phyloP scores from a whole-genome alignment of 2,113 vertebrate species.

The Cyprinus carpio region DNA sequence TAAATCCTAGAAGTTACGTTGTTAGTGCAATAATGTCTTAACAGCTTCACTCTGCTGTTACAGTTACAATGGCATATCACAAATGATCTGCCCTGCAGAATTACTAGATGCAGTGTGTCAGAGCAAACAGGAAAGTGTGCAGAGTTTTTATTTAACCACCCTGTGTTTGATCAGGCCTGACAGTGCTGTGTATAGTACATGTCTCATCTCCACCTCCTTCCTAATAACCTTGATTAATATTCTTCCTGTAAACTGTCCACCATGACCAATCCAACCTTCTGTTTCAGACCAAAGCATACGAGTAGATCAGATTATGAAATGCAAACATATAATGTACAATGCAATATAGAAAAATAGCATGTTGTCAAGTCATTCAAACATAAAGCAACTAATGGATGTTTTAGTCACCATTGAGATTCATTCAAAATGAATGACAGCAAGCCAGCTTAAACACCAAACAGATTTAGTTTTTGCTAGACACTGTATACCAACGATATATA shows the following conservation, averaged over 20 bases:
- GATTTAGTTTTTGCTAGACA: background rate
- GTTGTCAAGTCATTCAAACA: background rate
- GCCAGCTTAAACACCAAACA: background rate
- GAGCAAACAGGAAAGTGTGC: slow-evolving; percentile 29
- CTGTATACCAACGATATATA: background rate
- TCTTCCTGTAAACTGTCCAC: background rate
- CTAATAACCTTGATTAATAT: background rate
- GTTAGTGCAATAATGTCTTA: slow-evolving; percentile 3
- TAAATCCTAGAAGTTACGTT: background rate
- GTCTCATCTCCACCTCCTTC: background rate
- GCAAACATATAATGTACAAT: background rate
- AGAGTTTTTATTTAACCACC: slow-evolving; percentile 9
- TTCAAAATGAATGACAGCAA: background rate
- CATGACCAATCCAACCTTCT: background rate
- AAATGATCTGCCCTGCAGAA: slow-evolving; percentile 13
- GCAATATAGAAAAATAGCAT: background rate
- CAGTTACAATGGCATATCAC: background rate
- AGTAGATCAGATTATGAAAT: too few species aligned
- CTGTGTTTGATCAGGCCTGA: background rate
- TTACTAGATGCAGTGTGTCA: background rate
- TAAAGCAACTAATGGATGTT: background rate
- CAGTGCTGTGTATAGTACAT: background rate
- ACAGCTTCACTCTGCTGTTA: background rate
- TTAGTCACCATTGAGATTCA: background rate
- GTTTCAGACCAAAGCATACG: background rate